Evolutionary conservation across 2,113 vertebrate species (phyloP).

Genomic region (Okapia johnstoni): DNA sequence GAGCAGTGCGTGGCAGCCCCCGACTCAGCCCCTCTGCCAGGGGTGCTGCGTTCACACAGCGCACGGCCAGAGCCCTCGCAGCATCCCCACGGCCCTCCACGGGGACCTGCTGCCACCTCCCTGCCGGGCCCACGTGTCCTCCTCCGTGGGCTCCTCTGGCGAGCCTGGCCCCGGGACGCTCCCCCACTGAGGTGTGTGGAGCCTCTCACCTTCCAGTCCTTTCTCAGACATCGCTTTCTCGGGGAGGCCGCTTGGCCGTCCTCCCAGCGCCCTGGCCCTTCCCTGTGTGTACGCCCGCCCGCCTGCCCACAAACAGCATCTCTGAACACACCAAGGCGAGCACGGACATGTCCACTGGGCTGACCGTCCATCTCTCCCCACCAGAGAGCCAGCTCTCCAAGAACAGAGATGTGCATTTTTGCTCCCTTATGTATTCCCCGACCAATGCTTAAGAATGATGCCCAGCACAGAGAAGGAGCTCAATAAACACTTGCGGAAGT

Average conservation of each 20-base stretch:
- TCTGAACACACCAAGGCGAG: background rate
- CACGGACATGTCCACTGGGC: accelerated
- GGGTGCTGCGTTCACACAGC: background rate
- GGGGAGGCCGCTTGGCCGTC: background rate
- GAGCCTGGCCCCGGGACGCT: background rate
- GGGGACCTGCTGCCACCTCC: background rate
- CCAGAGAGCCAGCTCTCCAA: background rate
- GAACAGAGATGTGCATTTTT: background rate
- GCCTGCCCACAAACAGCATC: background rate
- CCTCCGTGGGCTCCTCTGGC: accelerated
- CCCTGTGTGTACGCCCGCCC: accelerated
- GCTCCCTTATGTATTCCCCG: background rate
- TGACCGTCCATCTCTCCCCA: accelerated
- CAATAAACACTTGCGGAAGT: background rate
- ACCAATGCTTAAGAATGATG: background rate
- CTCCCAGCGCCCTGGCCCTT: accelerated
- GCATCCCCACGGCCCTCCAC: background rate
- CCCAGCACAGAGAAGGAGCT: background rate
- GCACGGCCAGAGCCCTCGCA: background rate
- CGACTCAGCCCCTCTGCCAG: accelerated
- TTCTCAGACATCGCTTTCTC: accelerated
- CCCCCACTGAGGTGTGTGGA: background rate
- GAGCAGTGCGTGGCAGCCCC: background rate
- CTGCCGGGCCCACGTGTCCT: background rate
- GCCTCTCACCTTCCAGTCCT: background rate